Conservation (phyloP, 2,888 invertebrate genomes). For the Orthosia gracilis region DNA sequence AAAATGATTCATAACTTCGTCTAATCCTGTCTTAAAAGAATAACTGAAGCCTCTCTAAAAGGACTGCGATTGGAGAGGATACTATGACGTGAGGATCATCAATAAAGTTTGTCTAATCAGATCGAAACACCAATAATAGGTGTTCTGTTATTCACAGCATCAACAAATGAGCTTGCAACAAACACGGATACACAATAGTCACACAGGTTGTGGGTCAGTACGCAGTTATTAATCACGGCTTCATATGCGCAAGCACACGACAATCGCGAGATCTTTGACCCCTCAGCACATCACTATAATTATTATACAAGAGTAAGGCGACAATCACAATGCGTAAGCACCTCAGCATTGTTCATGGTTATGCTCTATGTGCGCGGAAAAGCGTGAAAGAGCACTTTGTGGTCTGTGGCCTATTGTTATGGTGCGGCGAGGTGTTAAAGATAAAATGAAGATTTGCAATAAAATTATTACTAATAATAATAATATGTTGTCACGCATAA, state of each 20-base stretch:
- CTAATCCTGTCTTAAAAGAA: background rate
- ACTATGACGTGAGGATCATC: no score
- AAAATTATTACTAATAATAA: background rate
- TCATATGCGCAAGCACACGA: constrained; percentile 15
- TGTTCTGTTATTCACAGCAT: background rate
- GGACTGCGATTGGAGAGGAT: no score
- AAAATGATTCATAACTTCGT: background rate
- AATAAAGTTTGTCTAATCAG: background rate
- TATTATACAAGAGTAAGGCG: constrained; percentile 43
- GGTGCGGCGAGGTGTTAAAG: background rate
- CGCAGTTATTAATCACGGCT: background rate
- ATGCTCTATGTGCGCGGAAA: constrained; percentile 22
- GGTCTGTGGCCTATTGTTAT: constrained; percentile 45
- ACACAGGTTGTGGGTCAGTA: constrained; percentile 1
- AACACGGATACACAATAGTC: no score
- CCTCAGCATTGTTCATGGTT: constrained; percentile 35
- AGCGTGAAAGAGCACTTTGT: constrained; percentile 42
- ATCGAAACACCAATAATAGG: background rate
- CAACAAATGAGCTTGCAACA: background rate
- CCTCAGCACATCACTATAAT: constrained; percentile 16
- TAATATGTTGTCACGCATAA: background rate
- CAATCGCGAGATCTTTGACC: constrained; percentile 45
- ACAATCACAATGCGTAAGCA: constrained; percentile 37
- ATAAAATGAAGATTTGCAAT: constrained; percentile 7
- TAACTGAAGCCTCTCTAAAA: background rate